Base-by-base conservation (phyloP, 2,113 vertebrate species). In the Geothlypis trichas region DNA sequence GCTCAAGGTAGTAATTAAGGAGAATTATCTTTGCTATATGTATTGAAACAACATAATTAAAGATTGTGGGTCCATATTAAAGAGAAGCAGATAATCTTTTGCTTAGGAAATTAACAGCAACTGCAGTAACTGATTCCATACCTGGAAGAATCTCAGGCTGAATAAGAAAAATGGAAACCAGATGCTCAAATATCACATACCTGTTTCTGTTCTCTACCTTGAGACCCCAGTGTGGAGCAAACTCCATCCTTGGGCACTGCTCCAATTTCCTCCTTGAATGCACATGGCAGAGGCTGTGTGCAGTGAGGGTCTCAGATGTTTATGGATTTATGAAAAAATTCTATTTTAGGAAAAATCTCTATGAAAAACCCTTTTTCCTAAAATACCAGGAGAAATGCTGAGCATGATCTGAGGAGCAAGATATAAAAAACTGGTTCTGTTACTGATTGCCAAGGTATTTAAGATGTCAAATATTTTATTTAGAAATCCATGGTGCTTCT, bases 41-140 rank as follows among this genome's bases (percentile, higher is more conserved):
- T 90, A 94, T 94, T 96, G 76, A 93, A 95, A 86, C 69, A 94
- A 91, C 83, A 30, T 92, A 85, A 97, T 89, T 90, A 74, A 47
- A 82, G 74, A 96, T 90, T 96, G 69, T 61, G 10, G 55, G 91
- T 78, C 91, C 73, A 65, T 73, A 83, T 89, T 89, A 97, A 96
- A 88, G 66, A 93, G 74, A 87, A 69, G 42, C 16, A 59, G 52
- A 74, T 92, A 83, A 68, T 49, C 47, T 77, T 88, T 82, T 88
- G 59, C 69, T 92, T 76, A 37, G 82, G 73, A 96, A 97, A 93
- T 85, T 66, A 95, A 51, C 44, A 86, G 72, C 84, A 90, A 91
- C 74, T 55, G 58, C 75, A 94, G 66, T 20, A 37, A 86, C 52
- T 90, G 23, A 35, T 77, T 82, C 58, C 47, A 59, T 74, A 88